Conservation (phyloP, 2,888 invertebrate species). For the Geotrupes spiniger region DNA sequence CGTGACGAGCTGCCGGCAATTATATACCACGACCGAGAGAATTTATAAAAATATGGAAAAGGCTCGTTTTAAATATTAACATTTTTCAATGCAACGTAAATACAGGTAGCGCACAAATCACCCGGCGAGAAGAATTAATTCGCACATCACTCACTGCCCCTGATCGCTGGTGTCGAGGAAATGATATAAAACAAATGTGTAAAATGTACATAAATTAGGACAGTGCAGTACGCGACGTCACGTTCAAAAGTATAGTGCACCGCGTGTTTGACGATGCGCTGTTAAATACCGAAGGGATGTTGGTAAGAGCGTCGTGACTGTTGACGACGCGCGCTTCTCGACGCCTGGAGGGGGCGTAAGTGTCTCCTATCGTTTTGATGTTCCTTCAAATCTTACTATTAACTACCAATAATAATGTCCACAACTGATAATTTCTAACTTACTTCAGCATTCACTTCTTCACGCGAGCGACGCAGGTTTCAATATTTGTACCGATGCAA, state of each 20-base stretch:
- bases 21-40: conserved; percentile 36
- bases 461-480: background rate
- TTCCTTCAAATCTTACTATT: conserved; percentile 38
- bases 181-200: background rate
- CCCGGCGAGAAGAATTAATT: background rate
- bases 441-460: background rate
- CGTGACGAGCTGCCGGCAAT: conserved; percentile 48
- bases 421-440: conserved; percentile 24
- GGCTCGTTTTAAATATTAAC: conserved; percentile 21
- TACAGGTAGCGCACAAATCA: conserved; percentile 6
- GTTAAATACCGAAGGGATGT: conserved; percentile 46
- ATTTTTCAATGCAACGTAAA: conserved; percentile 17
- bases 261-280: conserved; percentile 42
- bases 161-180: background rate
- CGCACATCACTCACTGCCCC: no score
- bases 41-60: conserved; percentile 33
- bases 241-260: conserved; percentile 40
- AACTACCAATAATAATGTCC: conserved; percentile 33
- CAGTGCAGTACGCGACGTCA: conserved; percentile 26
- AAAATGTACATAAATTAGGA: conserved; percentile 5
- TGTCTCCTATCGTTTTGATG: conserved; percentile 43
- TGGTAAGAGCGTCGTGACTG: conserved; percentile 39
- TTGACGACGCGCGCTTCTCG: conserved; percentile 44
- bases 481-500: background rate
- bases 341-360: conserved; percentile 44